A percentile compares a stretch with the other conserved stretches of the same genome.
Evolutionary conservation across 2,113 vertebrate genomes (phyloP).

Genomic region (Peromyscus californicus): DNA sequence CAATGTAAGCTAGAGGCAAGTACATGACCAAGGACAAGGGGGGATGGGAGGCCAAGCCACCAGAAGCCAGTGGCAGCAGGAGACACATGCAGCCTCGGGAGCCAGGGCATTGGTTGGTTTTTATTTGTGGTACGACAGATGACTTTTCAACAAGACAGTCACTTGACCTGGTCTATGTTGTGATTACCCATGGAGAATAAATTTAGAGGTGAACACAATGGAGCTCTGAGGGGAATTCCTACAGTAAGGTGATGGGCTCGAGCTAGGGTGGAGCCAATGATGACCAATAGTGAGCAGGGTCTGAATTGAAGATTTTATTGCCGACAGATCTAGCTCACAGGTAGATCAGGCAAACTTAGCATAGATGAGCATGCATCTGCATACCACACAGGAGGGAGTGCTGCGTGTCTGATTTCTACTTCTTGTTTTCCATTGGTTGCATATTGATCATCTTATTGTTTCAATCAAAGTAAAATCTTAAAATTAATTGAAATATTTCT

Average conservation of each 20-base stretch:
- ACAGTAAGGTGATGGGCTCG: background rate
- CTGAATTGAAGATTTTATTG: background rate
- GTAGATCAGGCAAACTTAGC: background rate
- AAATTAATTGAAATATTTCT: background rate
- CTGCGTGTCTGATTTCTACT: background rate
- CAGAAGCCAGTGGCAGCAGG: background rate
- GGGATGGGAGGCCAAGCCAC: background rate
- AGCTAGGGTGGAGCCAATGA: background rate
- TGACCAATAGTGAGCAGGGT: background rate
- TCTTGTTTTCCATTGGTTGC: background rate
- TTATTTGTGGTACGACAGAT: background rate
- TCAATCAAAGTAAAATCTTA: background rate
- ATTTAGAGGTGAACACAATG: background rate
- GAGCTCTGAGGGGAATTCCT: background rate
- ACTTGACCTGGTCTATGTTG: background rate
- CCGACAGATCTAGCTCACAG: background rate
- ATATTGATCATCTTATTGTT: background rate
- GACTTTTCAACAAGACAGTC: background rate
- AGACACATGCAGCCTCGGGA: background rate
- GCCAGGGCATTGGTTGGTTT: background rate
- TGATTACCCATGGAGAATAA: background rate
- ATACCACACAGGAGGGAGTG: background rate
- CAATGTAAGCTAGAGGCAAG: background rate
- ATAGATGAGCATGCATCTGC: background rate
- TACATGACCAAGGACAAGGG: rapidly evolving